phyloP scores from a whole-genome alignment of 2,797 vertebrate genomes.

The Cheracebus regulus region DNA sequence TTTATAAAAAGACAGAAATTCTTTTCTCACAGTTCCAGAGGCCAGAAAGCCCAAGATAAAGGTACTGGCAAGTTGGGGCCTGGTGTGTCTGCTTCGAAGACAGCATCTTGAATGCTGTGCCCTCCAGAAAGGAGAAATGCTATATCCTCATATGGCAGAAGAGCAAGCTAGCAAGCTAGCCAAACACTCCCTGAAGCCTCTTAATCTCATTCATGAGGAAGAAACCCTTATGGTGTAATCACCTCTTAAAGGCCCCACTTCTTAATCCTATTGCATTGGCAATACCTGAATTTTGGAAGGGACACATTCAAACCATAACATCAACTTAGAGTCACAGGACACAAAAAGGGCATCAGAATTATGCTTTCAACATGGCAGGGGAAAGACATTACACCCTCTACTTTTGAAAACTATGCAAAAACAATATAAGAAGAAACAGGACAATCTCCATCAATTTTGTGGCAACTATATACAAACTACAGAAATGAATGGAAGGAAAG shows the following conservation, averaged over 20 bases:
- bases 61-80: background rate
- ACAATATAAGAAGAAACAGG: background rate
- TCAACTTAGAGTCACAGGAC: background rate
- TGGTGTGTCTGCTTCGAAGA: background rate
- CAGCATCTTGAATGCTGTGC: background rate
- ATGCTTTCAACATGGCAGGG: background rate
- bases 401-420: background rate
- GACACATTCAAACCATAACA: background rate
- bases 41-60: background rate
- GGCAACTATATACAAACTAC: background rate
- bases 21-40: background rate
- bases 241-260: background rate
- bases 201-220: background rate
- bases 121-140: background rate
- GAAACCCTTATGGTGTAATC: background rate
- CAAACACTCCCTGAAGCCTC: background rate
- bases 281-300: background rate
- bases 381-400: background rate
- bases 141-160: background rate
- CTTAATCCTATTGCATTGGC: too few relatives aligned
- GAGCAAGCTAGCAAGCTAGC: background rate
- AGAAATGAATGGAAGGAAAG: background rate
- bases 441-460: background rate
- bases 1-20: background rate
- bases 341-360: background rate